These are phyloP conservation scores for Drosophila littoralis DNA, from an alignment of 1,140 invertebrate species.

Conservation along the genomic window DNA sequence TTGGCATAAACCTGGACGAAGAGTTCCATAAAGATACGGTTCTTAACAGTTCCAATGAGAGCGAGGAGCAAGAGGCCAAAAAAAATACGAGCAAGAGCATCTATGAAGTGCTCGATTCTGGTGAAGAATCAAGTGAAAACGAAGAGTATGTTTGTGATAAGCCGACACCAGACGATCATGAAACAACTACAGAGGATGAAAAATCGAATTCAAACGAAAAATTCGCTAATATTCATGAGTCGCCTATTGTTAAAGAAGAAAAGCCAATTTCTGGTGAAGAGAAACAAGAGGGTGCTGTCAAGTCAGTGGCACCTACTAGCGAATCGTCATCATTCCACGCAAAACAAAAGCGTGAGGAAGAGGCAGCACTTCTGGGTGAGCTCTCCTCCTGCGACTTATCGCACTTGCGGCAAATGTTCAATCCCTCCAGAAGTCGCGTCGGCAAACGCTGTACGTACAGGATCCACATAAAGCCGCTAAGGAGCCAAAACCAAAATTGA, in stretches of 20 bases:
- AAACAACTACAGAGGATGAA: not conserved
- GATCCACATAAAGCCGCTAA: slow-evolving; percentile 14
- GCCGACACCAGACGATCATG: not conserved
- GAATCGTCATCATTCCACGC: slow-evolving; percentile 24
- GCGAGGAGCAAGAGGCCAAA: not conserved
- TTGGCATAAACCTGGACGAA: not conserved
- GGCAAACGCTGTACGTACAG: slow-evolving; percentile 54
- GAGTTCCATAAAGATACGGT: not conserved
- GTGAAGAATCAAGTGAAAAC: slow-evolving; percentile 8
- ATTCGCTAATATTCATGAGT: too few relatives aligned
- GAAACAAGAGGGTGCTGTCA: not conserved
- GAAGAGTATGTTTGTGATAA: not conserved
- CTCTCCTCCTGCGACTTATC: slow-evolving; percentile 53
- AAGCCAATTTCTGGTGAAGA: not conserved
- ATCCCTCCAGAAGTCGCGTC: slow-evolving; percentile 68
- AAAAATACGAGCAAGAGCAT: slow-evolving; percentile 12
- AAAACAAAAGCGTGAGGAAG: slow-evolving; percentile 39
- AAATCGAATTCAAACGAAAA: not conserved
- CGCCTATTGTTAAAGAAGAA: too few relatives aligned
- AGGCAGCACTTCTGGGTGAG: slow-evolving; percentile 45
- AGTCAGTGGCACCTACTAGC: not conserved
- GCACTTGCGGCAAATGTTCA: slow-evolving; percentile 65
- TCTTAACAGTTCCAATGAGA: slow-evolving; percentile 5
- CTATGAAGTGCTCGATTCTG: slow-evolving; percentile 31
- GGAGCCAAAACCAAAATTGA: slow-evolving; percentile 61